Percentiles rank a stretch among this genome's conserved stretches.
Conservation (phyloP, 2,888 invertebrate species). For the Diadegma fenestrale region DNA sequence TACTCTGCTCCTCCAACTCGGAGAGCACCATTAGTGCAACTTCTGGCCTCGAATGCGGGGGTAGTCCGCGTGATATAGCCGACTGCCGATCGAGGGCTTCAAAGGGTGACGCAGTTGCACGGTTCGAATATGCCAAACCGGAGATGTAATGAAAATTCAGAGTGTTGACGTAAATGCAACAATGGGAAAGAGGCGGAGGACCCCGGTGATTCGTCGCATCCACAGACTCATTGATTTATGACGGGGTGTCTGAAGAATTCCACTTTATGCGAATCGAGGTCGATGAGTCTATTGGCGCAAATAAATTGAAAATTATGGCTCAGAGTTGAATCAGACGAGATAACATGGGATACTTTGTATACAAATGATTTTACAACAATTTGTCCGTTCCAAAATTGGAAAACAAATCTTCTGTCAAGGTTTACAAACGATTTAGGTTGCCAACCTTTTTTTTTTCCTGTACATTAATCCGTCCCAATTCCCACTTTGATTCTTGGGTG, state of each 20-base stretch:
- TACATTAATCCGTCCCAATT: too few relatives aligned
- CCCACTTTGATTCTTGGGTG: too few relatives aligned
- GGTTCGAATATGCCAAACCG: slow-evolving; percentile 41
- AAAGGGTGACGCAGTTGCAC: slow-evolving; percentile 1
- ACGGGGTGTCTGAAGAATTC: neutral
- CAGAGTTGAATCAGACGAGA: too few relatives aligned
- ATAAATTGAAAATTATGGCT: too few relatives aligned
- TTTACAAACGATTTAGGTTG: too few relatives aligned
- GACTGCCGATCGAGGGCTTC: neutral
- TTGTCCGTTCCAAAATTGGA: too few relatives aligned
- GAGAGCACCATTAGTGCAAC: slow-evolving; percentile 56
- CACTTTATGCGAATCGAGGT: too few relatives aligned
- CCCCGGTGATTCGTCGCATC: neutral
- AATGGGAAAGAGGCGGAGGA: neutral
- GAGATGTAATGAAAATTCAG: slow-evolving; percentile 42
- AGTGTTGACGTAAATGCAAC: slow-evolving; percentile 9
- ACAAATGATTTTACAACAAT: too few relatives aligned
- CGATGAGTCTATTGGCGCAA: too few relatives aligned
- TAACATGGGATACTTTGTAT: too few relatives aligned
- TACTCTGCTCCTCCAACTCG: slow-evolving; percentile 42
- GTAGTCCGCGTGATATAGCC: neutral
- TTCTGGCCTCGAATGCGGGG: slow-evolving; percentile 44
- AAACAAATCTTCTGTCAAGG: neutral
- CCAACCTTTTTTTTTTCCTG: too few relatives aligned
- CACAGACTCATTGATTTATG: neutral